Percentiles rank a stretch among this genome's conserved stretches.
Evolutionary conservation across 2,113 vertebrate species (phyloP).

Genomic region (Mesitornis unicolor): DNA sequence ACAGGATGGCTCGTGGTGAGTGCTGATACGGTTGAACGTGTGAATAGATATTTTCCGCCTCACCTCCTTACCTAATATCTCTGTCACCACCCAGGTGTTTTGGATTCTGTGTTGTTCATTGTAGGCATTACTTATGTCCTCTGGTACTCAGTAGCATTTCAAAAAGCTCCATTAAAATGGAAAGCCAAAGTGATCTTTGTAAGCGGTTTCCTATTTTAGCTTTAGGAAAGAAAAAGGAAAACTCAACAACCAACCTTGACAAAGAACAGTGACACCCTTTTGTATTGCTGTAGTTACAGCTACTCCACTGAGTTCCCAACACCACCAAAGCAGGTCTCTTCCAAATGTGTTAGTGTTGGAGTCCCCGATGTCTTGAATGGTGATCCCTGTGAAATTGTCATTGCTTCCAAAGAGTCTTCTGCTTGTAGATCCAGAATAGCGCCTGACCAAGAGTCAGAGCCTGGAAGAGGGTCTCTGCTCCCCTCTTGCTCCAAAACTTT

Average conservation of each 20-base stretch:
- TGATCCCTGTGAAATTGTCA: background rate
- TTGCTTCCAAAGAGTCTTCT: background rate
- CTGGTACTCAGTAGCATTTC: background rate
- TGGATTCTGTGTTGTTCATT: background rate
- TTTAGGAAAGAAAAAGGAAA: background rate
- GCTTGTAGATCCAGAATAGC: background rate
- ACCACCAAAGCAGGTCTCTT: background rate
- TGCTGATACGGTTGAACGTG: background rate
- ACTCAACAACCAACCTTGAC: background rate
- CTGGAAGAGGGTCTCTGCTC: background rate
- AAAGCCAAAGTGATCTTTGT: background rate
- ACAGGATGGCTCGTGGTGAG: conserved; percentile 96
- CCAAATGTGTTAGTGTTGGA: background rate
- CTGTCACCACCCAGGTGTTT: background rate
- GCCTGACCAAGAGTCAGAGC: background rate
- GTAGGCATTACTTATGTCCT: background rate
- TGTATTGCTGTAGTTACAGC: background rate
- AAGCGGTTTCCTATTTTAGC: background rate
- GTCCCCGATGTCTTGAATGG: background rate
- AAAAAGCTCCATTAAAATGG: background rate
- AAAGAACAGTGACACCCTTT: background rate
- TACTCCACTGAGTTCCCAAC: background rate
- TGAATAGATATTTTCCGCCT: background rate
- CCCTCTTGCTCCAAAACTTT: background rate
- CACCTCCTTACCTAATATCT: background rate